phyloP scores from a whole-genome alignment of 2,797 vertebrate genomes.

The Luscinia luscinia region DNA sequence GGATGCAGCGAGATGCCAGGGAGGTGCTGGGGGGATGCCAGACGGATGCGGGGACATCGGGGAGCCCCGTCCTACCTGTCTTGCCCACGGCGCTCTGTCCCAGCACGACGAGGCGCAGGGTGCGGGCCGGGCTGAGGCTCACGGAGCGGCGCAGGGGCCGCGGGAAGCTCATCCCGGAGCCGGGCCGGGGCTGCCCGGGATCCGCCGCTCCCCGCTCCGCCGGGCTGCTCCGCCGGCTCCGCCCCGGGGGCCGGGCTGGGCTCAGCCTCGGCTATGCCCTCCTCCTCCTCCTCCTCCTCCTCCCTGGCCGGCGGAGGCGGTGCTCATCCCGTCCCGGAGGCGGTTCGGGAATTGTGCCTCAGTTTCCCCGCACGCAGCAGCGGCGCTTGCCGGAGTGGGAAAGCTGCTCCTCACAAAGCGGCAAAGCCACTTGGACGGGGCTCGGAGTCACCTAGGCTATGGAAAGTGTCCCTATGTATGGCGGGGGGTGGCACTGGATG shows the following conservation, averaged over 20 bases:
- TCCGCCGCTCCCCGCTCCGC: not conserved
- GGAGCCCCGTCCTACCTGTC: slow-evolving; percentile 69
- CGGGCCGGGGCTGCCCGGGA: not conserved
- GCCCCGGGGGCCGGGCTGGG: slow-evolving; percentile 20
- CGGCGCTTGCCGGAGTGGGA: too few relatives aligned
- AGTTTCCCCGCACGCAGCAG: not conserved
- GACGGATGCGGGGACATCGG: not conserved
- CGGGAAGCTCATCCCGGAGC: slow-evolving; percentile 67
- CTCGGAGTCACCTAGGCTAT: not conserved
- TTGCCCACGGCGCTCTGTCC: slow-evolving; percentile 81
- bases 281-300: not conserved
- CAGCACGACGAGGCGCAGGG: slow-evolving; percentile 78
- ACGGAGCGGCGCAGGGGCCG: slow-evolving; percentile 75
- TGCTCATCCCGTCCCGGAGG: not conserved
- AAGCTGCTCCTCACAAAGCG: not conserved
- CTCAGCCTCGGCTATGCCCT: not conserved
- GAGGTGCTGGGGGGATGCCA: too few relatives aligned
- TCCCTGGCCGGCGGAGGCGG: not conserved
- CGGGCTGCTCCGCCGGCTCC: slow-evolving; percentile 4
- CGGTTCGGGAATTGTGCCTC: not conserved
- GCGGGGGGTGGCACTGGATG: not conserved
- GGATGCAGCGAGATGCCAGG: too few relatives aligned
- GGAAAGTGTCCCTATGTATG: not conserved
- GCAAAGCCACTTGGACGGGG: not conserved
- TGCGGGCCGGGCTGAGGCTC: slow-evolving; percentile 74